Evolutionary conservation across 2,113 vertebrate species (phyloP), one percentile per base, ranked within the genome.

Genomic region (Misgurnus anguillicaudatus): DNA sequence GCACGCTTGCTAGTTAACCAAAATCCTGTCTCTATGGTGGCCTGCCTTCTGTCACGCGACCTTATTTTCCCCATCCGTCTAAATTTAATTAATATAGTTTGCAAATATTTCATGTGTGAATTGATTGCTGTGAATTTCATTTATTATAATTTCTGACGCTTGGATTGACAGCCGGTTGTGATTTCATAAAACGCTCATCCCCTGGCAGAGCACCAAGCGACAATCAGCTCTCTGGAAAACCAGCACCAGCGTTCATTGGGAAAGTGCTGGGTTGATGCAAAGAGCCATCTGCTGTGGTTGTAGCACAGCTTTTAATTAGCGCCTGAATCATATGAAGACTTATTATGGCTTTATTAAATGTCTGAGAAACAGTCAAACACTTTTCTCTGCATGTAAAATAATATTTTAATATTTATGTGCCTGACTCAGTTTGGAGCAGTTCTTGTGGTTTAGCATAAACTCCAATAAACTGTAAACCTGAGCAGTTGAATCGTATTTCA

Each of bases 261-360:
- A 57, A 57, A 57, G 17, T 57, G 53, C n/a, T 8, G 14, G 17
- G 7, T 6, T 47, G 31, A 55, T 73, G 82, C 80, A 47, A 84
- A 81, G 31, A 72, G 73, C 77, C 65, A 67, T 82, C 85, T 87
- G 70, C 70, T 78, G 77, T 72, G 75, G 76, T 66, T 51, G 3
- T 63, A 47, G 58, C 16, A 31, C 16, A 31, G n/a, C 6, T 58
- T 79, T 75, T 78, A 84, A 88, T 77, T 79, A 84, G 55, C 5
- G 5, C 74, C 61, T 58, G 73, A 85, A 86, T 87, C 81, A 84
- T 87, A 66, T 75, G 1, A 31, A 57, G 62, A 84, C 82, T 67
- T 61, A 6, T 88, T 87, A 87, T 86, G 85, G 79, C 62, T 69
- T 83, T 84, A 81, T 88, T 86, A 83, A 82, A 80, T 58, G 64